These are phyloP conservation scores for Protomyctophum bolini DNA, from an alignment of 2,113 vertebrate genomes.

Conservation along the genomic window DNA sequence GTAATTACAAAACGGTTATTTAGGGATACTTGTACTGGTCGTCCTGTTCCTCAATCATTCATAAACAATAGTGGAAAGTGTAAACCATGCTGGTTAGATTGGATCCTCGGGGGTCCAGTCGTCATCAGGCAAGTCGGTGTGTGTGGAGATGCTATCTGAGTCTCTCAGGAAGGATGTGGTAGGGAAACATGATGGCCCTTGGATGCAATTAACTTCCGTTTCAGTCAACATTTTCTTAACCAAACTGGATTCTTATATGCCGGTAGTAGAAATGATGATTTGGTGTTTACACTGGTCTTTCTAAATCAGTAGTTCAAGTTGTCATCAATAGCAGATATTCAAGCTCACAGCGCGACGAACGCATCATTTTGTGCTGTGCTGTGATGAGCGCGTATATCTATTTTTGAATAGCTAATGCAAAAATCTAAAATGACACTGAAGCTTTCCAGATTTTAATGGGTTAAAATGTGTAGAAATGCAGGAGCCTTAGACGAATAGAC, in stretches of 20 bases:
- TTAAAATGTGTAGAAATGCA: too few relatives aligned
- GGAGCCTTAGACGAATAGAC: too few relatives aligned
- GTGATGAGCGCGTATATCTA: too few relatives aligned
- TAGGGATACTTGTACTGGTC: slow-evolving; percentile 29
- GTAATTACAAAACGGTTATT: slow-evolving; percentile 50
- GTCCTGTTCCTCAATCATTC: slow-evolving; percentile 48
- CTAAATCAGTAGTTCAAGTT: not conserved
- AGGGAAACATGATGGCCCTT: slow-evolving; percentile 25
- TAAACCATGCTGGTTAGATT: slow-evolving; percentile 38
- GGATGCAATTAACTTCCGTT: slow-evolving; percentile 28
- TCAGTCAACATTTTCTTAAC: slow-evolving; percentile 3
- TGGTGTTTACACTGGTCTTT: not conserved
- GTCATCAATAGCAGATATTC: too few relatives aligned
- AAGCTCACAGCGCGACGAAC: too few relatives aligned
- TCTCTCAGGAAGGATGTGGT: slow-evolving; percentile 65
- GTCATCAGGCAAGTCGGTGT: slow-evolving; percentile 34
- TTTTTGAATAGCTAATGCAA: too few relatives aligned
- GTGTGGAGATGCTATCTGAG: slow-evolving; percentile 44
- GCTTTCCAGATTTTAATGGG: too few relatives aligned
- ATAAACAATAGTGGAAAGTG: slow-evolving; percentile 40
- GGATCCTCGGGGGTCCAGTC: slow-evolving; percentile 30
- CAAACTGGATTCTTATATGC: not conserved
- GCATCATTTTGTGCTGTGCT: too few relatives aligned
- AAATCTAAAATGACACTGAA: too few relatives aligned
- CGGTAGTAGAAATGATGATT: not conserved